Evolutionary conservation across 2,113 vertebrate species (phyloP), one percentile per base, ranked within the genome.

Genomic region (Mastomys coucha): DNA sequence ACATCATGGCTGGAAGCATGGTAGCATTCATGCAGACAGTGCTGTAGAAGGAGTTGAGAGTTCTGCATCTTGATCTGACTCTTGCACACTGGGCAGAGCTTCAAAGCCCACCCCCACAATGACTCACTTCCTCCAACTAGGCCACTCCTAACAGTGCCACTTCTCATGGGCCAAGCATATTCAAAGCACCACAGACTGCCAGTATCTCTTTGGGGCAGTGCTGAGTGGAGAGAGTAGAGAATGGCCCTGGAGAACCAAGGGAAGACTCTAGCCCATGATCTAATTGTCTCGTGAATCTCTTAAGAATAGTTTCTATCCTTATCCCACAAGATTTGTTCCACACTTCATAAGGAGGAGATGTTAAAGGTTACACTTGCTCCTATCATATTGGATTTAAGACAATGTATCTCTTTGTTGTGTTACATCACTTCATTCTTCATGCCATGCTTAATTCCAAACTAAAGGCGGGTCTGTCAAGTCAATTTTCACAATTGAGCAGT

Each of bases 281-380:
- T 72, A 82, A 28, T 31, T 69, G 17, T 70, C 45, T 22, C 80
- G 0, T 26, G 70, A 42, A 73, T 76, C 63, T 93, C 95, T 94
- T 53, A 10, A 19, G 70, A 94, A 65, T 86, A 49, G 45, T 92
- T 84, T 24, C 7, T 53, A 65, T 60, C 69, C n/a, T 65, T 82
- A 39, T 39, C 20, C 39, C 76, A 70, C 26, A 22, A 45, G 10
- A 94, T 81, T 17, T 33, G 7, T 16, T 93, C 33, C 80, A 58
- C 19, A 49, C 22, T 42, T 86, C 36, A 70, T 36, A 80, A 39
- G 39, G 49, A 88, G 31, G 97, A 95, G 51, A 31, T 78, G 13
- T 26, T 39, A 73, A 92, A 65, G n/a, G 39, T 96, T 95, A 14
- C 84, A 14, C 91, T 97, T 97, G 72, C 85, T 89, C 85, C 67